Conservation (phyloP, 2,113 vertebrate genomes). For the Pluvialis apricaria region DNA sequence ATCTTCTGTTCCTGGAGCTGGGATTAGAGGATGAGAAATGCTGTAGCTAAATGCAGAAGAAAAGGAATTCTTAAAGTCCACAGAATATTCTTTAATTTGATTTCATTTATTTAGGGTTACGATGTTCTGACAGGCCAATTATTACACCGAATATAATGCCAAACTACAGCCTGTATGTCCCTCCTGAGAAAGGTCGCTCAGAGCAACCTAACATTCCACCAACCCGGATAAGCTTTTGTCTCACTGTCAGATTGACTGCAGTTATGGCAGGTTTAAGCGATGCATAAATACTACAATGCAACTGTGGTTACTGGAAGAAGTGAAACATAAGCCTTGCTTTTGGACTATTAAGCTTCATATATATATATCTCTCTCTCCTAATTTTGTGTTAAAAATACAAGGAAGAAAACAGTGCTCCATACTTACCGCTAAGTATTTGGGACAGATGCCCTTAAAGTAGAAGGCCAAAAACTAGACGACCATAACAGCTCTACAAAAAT, state of each 20-base stretch:
- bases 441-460: background rate
- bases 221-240: background rate
- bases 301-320: background rate
- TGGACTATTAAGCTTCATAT: background rate
- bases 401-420: accelerated
- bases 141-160: background rate
- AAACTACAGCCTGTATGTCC: background rate
- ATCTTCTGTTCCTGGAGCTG: background rate
- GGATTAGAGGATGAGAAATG: background rate
- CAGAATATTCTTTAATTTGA: background rate
- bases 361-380: no score
- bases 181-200: background rate
- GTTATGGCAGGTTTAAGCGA: background rate
- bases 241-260: background rate
- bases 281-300: background rate
- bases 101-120: background rate
- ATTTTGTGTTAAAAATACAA: accelerated
- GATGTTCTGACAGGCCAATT: background rate
- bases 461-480: background rate
- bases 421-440: accelerated
- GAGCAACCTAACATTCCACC: background rate
- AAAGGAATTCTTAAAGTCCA: background rate
- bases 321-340: background rate
- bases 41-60: background rate
- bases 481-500: background rate